Base-by-base conservation (phyloP, 2,113 vertebrate genomes). In the Oryzias woworae region DNA sequence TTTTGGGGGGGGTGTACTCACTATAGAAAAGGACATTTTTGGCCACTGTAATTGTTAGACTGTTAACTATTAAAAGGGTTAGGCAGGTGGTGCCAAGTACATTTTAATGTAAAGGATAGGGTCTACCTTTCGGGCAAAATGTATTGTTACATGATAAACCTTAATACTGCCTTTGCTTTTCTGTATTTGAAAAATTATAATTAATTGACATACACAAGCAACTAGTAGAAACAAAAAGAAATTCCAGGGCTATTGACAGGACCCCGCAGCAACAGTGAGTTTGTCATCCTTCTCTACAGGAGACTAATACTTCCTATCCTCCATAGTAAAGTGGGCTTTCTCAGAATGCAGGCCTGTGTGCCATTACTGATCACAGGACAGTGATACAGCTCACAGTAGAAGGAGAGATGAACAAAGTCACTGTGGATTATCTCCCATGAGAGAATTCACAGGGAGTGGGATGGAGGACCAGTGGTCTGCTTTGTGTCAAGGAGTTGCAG, bases 311-410 rank as follows among this genome's bases (percentile, higher is more conserved):
- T 64, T 69, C 62, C 15, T 14, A 43, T 14, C 18, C 49, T 67
- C 23, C 46, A 53, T 76, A 66, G 66, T 83, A 71, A 70, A 68
- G 72, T 70, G 62, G 58, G 52, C 69, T 81, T 86, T 80, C 57
- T 81, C 59, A 77, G 69, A 82, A 86, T 80, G 66, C 81, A 69
- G 82, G 74, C 74, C 66, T 85, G 69, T 85, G 78, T 82, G 80
- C 74, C 85, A 81, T 44, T 59, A 42, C 54, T 5, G 43, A 67
- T 80, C 85, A 81, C 68, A 86, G 63, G 85, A 77, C 42, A 51
- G 66, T 80, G 75, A 84, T 82, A 77, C 71, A 80, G 68, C 83
- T 77, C 22, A 51, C 62, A 82, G 74, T 49, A 59, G 57, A 52
- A 65, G 62, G 67, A 75, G 58, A 64, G 56, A 70, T 48, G 47